These are phyloP conservation scores for Drosophila heteroneura DNA, from an alignment of 2,888 invertebrate species.

Conservation along the genomic window DNA sequence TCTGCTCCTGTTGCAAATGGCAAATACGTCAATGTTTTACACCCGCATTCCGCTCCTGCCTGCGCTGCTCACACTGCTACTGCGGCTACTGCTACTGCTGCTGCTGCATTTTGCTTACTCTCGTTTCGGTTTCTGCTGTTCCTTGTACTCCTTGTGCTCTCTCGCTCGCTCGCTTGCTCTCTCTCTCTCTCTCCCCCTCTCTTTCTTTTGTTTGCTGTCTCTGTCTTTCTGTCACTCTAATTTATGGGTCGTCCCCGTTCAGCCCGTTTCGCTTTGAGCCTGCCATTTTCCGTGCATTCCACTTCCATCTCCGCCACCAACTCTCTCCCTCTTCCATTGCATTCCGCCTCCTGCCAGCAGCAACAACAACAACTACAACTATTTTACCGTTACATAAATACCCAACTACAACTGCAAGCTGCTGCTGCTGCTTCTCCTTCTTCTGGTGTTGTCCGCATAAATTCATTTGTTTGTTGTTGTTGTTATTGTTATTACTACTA, in stretches of 20 bases:
- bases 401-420: conserved; percentile 52
- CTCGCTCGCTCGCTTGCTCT: conserved; percentile 6
- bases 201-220: conserved; percentile 10
- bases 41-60: conserved; percentile 16
- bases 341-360: conserved; percentile 39
- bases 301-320: conserved; percentile 1
- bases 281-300: conserved; percentile 65
- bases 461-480: conserved; percentile 70
- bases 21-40: conserved; percentile 72
- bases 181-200: not conserved
- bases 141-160: conserved; percentile 24
- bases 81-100: not conserved
- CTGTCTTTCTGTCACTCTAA: conserved; percentile 59
- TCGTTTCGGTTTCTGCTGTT: conserved; percentile 30
- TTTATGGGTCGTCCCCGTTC: conserved; percentile 71
- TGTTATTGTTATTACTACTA: conserved; percentile 49
- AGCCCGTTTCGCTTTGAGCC: conserved; percentile 62
- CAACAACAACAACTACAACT: conserved; percentile 35
- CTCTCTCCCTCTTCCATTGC: not conserved
- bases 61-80: not conserved
- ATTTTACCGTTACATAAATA: conserved; percentile 76
- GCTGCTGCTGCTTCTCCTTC: conserved; percentile 30
- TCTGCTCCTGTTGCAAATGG: conserved; percentile 64
- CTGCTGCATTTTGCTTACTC: conserved; percentile 38
- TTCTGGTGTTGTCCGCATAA: conserved; percentile 65